Evolutionary conservation across 2,113 vertebrate genomes (phyloP).

Genomic region (Plestiodon gilberti): DNA sequence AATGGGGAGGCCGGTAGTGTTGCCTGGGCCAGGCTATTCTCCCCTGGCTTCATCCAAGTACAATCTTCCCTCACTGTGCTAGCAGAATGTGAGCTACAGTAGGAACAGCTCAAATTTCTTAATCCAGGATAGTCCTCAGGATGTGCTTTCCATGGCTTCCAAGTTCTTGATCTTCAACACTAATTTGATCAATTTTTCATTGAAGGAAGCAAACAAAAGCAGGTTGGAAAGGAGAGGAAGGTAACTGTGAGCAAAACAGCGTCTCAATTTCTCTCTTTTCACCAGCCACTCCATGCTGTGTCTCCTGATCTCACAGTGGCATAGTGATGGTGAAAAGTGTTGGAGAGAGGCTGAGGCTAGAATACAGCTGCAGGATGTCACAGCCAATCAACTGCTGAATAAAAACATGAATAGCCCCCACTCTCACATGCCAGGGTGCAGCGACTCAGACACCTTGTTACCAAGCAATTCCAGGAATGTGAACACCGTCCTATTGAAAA

Average conservation of each 20-base stretch:
- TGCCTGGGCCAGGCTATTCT: slow-evolving; percentile 9
- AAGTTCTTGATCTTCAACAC: slow-evolving; percentile 52
- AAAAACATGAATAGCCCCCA: slow-evolving; percentile 58
- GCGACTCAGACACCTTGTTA: slow-evolving; percentile 60
- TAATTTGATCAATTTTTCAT: slow-evolving; percentile 51
- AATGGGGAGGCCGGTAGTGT: slow-evolving; percentile 31
- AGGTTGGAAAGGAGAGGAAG: slow-evolving; percentile 64
- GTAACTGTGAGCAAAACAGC: slow-evolving; percentile 62
- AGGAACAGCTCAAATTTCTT: slow-evolving; percentile 32
- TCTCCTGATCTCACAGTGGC: slow-evolving; percentile 46
- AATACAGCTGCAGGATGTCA: slow-evolving; percentile 66
- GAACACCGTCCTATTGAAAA: slow-evolving; percentile 65
- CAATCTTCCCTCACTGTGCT: slow-evolving; percentile 47
- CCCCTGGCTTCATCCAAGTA: slow-evolving; percentile 56
- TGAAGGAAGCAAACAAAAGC: slow-evolving; percentile 45
- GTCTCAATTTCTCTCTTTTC: slow-evolving; percentile 55
- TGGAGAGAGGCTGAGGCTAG: slow-evolving; percentile 60
- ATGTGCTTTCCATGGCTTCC: slow-evolving; percentile 17
- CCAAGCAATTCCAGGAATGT: slow-evolving; percentile 65
- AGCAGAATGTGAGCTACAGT: slow-evolving; percentile 52
- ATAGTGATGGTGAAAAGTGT: slow-evolving; percentile 57
- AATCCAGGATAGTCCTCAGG: slow-evolving; percentile 20
- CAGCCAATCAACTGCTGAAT: slow-evolving; percentile 62
- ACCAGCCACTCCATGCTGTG: slow-evolving; percentile 40
- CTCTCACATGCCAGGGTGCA: slow-evolving; percentile 60